phyloP scores from a whole-genome alignment of 2,888 invertebrate species.

The Ectemnius cavifrons region DNA sequence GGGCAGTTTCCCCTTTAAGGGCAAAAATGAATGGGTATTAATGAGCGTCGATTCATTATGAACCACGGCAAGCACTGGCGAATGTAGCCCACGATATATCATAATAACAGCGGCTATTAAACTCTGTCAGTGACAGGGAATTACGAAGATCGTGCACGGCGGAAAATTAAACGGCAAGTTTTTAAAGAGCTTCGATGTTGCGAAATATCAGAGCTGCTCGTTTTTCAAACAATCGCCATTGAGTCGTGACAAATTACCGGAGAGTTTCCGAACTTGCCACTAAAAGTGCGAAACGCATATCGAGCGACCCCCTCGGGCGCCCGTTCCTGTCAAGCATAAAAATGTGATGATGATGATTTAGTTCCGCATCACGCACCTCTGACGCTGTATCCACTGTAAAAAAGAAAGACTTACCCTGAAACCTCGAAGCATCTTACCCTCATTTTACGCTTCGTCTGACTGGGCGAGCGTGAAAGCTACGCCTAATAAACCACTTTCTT shows the following conservation, averaged over 20 bases:
- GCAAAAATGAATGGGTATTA: slow-evolving; percentile 64
- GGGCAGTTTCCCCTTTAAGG: slow-evolving; percentile 30
- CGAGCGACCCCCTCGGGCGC: not conserved
- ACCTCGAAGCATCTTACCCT: not conserved
- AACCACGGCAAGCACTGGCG: slow-evolving; percentile 20
- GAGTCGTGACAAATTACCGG: too few relatives aligned
- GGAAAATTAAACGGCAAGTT: not conserved
- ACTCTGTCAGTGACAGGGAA: slow-evolving; percentile 24
- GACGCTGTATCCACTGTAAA: slow-evolving; percentile 21
- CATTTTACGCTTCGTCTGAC: not conserved
- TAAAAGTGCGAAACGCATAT: not conserved
- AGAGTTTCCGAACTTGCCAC: not conserved
- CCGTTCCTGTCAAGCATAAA: slow-evolving; percentile 31
- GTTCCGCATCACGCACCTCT: slow-evolving; percentile 62
- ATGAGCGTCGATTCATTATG: slow-evolving; percentile 65
- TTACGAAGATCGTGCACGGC: not conserved
- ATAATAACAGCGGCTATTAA: slow-evolving; percentile 20
- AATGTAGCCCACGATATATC: slow-evolving; percentile 11
- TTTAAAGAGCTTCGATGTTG: not conserved
- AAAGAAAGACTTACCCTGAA: not conserved
- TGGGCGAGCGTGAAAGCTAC: too few relatives aligned
- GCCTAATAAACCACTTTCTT: too few relatives aligned
- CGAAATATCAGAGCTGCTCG: not conserved
- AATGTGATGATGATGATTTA: slow-evolving; percentile 67
- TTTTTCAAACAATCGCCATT: not conserved